Percentiles rank a stretch among this genome's conserved stretches.
phyloP scores from a whole-genome alignment of 2,113 vertebrate genomes.

The Scomber scombrus region DNA sequence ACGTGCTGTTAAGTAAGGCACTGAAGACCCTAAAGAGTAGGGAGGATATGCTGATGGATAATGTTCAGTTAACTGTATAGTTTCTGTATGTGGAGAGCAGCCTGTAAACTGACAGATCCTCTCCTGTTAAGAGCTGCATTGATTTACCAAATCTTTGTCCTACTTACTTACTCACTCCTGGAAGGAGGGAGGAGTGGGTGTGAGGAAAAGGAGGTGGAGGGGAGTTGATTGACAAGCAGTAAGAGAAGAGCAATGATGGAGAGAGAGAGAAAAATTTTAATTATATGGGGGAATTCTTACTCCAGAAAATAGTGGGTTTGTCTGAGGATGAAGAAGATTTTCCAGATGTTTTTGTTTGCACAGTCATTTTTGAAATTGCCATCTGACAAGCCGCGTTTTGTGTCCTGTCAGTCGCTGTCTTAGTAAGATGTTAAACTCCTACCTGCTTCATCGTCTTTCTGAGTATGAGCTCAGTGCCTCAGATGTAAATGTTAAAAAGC shows the following conservation, averaged over 20 bases:
- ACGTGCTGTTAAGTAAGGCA: not conserved
- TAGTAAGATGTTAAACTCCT: not conserved
- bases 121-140: not conserved
- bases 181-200: conserved; percentile 6
- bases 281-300: conserved; percentile 1
- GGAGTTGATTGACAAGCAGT: not conserved
- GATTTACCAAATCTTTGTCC: not conserved
- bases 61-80: too few species aligned
- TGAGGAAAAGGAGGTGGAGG: not conserved
- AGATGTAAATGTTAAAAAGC: not conserved
- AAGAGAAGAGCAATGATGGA: not conserved
- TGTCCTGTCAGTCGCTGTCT: not conserved
- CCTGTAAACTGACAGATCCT: too few species aligned
- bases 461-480: not conserved
- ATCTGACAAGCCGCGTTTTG: not conserved
- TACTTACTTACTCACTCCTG: not conserved
- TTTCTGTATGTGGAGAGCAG: not conserved
- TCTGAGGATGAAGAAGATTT: not conserved
- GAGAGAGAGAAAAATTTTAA: not conserved
- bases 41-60: too few species aligned
- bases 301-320: not conserved
- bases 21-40: not conserved
- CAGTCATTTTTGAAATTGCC: not conserved
- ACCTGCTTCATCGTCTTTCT: not conserved
- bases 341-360: not conserved